Base-by-base conservation (phyloP, 2,888 invertebrate genomes). In the Unio pictorum region DNA sequence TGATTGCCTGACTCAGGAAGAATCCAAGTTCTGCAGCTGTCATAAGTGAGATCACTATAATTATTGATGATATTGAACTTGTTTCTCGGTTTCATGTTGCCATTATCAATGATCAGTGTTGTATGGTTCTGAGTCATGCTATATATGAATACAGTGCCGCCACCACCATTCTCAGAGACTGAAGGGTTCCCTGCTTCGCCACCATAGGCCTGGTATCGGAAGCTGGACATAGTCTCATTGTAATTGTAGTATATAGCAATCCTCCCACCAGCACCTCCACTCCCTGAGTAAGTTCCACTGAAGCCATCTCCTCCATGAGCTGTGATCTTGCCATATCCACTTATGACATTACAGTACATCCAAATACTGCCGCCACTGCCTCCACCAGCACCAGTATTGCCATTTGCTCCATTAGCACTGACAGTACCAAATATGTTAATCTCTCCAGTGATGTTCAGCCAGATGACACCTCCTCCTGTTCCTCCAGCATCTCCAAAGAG, bases 181-280 rank as follows among this genome's bases (percentile, higher is more conserved):
- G n/a, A 63, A 11, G 61, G 59, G 17, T 73, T 66, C 4, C 80
- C 82, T 45, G 76, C 69, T 30, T 67, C 64, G 0, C 84, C 84
- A 61, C 84, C 84, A 66, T 78, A 70, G 18, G 83, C 75, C 18
- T 78, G 70, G 66, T 81, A 84, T 5, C 75, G 69, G 71, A 85
- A 85, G 30, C 74, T 75, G 30, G 76, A 78, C 80, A 83, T 83
- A 3, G 85, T 85, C 58, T 80, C 71, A 68, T 85, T 85, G 34
- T 72, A 66, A n/a, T 73, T 61, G 71, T 84, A 84, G 68, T 84
- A 84, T 7, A 85, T 75, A 11, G 85, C 84, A 3, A 85, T 68
- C 23, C 85, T 74, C 15, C 85, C 85, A 26, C 85, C 85, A 45
- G 81, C 82, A 20, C 85, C 85, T n/a, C 85, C 85, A 58, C 82